Evolutionary conservation across 2,113 vertebrate species (phyloP).

Genomic region (Pelodiscus sinensis): DNA sequence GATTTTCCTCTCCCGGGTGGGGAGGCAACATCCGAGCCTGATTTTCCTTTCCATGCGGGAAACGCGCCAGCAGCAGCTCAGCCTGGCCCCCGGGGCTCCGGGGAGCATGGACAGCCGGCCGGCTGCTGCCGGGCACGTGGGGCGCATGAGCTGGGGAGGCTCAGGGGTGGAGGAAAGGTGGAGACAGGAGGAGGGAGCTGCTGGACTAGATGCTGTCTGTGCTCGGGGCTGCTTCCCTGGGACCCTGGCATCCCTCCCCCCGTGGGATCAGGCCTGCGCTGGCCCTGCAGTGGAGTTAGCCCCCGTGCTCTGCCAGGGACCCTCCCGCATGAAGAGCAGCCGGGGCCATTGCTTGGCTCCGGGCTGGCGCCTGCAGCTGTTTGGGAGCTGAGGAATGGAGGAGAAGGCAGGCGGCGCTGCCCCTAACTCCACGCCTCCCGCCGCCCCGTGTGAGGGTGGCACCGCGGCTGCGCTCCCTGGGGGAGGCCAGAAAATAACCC

Average conservation of each 20-base stretch:
- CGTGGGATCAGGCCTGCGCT: slow-evolving; percentile 10
- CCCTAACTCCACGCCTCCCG: fast-evolving
- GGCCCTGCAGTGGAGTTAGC: not conserved
- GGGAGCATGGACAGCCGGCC: fast-evolving
- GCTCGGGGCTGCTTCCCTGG: slow-evolving; percentile 19
- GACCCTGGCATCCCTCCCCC: not conserved
- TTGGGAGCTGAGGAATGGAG: not conserved
- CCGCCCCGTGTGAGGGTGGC: not conserved
- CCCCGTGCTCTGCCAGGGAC: slow-evolving; percentile 31
- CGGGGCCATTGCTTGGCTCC: not conserved
- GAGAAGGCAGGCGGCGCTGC: not conserved
- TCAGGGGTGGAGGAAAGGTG: fast-evolving
- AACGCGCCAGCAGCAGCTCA: not conserved
- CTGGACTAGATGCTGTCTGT: not conserved
- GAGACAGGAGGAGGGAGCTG: slow-evolving; percentile 2
- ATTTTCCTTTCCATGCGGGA: slow-evolving; percentile 47
- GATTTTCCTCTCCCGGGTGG: slow-evolving; percentile 58
- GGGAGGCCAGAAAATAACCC: not conserved
- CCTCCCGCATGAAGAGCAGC: slow-evolving; percentile 36
- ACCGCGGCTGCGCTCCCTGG: not conserved
- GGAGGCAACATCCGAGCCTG: slow-evolving; percentile 60
- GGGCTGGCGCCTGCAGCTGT: not conserved
- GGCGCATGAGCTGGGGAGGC: fast-evolving
- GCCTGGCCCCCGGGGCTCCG: not conserved
- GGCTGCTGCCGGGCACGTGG: fast-evolving